phyloP scores from a whole-genome alignment of 1,140 invertebrate genomes.

The Penaeus indicus region DNA sequence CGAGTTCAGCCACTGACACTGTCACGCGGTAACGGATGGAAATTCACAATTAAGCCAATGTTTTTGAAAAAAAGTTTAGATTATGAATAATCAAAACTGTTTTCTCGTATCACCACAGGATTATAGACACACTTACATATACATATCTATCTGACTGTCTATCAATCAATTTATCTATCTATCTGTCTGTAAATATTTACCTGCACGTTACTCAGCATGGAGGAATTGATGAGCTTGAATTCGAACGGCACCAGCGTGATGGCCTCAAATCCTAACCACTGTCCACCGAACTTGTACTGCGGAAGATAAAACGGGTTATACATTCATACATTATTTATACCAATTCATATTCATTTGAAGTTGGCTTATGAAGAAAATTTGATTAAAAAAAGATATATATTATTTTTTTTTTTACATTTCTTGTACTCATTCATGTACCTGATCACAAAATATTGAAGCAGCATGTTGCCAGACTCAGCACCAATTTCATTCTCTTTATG shows the following conservation, averaged over 20 bases:
- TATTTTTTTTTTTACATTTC: too few relatives aligned
- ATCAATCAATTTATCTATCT: neutral
- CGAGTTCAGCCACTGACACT: conserved; percentile 84
- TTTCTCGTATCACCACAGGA: too few relatives aligned
- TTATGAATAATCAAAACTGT: neutral
- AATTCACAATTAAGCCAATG: neutral
- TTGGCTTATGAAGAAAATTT: conserved; percentile 88
- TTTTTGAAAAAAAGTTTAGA: neutral
- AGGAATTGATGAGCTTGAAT: conserved; percentile 72
- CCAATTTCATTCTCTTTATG: too few relatives aligned
- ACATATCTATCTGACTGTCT: neutral
- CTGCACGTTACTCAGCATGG: conserved; percentile 68
- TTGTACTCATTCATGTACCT: too few relatives aligned
- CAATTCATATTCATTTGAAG: conserved; percentile 75
- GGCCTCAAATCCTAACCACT: conserved; percentile 73
- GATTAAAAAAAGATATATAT: too few relatives aligned
- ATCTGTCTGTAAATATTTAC: neutral
- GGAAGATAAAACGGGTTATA: conserved; percentile 8
- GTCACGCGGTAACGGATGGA: conserved; percentile 38
- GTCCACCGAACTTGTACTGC: conserved; percentile 69
- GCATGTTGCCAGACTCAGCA: too few relatives aligned
- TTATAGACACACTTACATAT: neutral
- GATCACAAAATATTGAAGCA: too few relatives aligned
- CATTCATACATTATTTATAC: neutral
- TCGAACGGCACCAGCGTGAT: conserved; percentile 75